phyloP scores from a whole-genome alignment of 2,113 vertebrate species.

The Neogale vison region DNA sequence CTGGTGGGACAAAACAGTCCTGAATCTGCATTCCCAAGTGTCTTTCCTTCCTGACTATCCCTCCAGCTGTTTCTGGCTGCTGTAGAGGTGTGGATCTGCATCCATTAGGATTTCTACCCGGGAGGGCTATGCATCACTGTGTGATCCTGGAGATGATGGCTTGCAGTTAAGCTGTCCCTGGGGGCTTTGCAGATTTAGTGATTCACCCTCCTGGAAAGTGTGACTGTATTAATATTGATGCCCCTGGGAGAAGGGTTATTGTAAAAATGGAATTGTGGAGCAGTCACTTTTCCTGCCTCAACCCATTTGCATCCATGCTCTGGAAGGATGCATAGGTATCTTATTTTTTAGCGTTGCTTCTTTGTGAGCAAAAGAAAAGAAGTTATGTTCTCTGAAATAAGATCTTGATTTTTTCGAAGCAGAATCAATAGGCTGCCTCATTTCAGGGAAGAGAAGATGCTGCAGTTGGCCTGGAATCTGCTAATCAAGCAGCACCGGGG shows the following conservation, averaged over 20 bases:
- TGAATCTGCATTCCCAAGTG: not conserved
- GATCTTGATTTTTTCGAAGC: slow-evolving; percentile 41
- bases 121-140: not conserved
- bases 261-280: slow-evolving; percentile 18
- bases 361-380: slow-evolving; percentile 34
- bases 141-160: not conserved
- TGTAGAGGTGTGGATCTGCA: not conserved
- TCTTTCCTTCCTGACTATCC: not conserved
- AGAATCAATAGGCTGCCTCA: slow-evolving; percentile 39
- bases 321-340: not conserved
- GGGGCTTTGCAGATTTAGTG: not conserved
- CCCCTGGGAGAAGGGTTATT: slow-evolving; percentile 21
- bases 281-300: not conserved
- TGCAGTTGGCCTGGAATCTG: not conserved
- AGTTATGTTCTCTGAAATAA: slow-evolving; percentile 20
- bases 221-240: slow-evolving; percentile 59
- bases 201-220: slow-evolving; percentile 44
- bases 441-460: not conserved
- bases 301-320: not conserved
- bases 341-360: slow-evolving; percentile 31
- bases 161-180: slow-evolving; percentile 50
- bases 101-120: not conserved
- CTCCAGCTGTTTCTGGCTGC: not conserved
- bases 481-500: not conserved
- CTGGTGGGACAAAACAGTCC: not conserved